These are phyloP conservation scores for Choristoneura fumiferana DNA, from an alignment of 1,140 invertebrate genomes.

Conservation along the genomic window DNA sequence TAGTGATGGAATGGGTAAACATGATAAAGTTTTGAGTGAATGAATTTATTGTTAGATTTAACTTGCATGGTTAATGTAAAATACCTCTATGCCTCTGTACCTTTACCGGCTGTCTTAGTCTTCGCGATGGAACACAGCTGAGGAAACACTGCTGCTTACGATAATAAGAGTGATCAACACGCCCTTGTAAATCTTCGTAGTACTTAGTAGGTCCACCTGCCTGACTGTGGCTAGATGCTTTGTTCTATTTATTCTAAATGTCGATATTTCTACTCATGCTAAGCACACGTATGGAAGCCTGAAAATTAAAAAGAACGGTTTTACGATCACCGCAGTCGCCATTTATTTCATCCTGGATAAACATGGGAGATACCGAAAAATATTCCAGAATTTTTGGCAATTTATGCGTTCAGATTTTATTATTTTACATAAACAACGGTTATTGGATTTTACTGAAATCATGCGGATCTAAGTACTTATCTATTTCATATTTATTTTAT, in stretches of 20 bases:
- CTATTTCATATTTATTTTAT: neutral
- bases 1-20: no score
- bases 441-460: neutral
- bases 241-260: neutral
- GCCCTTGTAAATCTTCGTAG: no score
- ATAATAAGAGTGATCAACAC: no score
- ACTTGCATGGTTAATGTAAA: no score
- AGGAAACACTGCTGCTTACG: no score
- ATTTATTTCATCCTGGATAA: constrained; percentile 17
- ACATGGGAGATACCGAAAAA: constrained; percentile 11
- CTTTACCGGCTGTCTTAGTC: no score
- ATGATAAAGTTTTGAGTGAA: no score
- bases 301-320: constrained; percentile 13
- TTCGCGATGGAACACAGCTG: no score
- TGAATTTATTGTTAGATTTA: no score
- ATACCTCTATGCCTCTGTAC: no score
- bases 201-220: no score
- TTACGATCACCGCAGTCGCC: neutral
- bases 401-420: constrained; percentile 3
- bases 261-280: neutral
- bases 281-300: neutral
- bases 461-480: neutral
- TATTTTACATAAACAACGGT: neutral
- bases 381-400: constrained; percentile 5
- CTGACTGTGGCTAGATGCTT: no score